Evolutionary conservation across 2,113 vertebrate genomes (phyloP), one percentile per base, ranked within the genome.

Genomic region (Cyanoderma ruficeps): DNA sequence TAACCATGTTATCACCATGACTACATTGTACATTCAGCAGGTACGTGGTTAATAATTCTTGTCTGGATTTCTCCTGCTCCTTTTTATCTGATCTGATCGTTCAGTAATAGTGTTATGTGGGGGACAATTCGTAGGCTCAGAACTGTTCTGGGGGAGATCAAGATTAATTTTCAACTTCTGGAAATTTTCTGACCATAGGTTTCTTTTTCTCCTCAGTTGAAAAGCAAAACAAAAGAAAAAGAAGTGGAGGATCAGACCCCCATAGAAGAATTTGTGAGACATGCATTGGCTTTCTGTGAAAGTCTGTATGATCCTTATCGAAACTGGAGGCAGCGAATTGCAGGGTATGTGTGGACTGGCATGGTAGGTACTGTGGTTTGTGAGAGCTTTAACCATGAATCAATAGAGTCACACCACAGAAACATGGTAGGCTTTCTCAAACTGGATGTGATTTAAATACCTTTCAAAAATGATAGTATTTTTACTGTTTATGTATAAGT

Each of bases 221-320:
- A 99, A 98, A 99, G 99, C 92, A 99, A 98, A 98, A 99, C 99
- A 75, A 99, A 99, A 97, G 99, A 99, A 96, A 99, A 99, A 96
- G 99, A 99, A 98, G 97, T 99, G 98, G 98, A 95, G 11, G 99
- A 99, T 98, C 99, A 99, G 96, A 99, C 98, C 8, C 98, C 98
- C 42, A 98, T 99, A 14, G 99, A 99, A 97, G 99, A 99, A 96
- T 99, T 99, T 98, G 99, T 99, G 63, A 98, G 98, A 52, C 99
- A 99, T 28, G 98, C 99, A 3, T 87, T 99, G 97, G 98, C 98
- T 56, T 99, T 99, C 97, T 99, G 99, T 80, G 99, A 99, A 98
- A 99, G 99, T 97, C 99, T 99, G 37, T 99, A 99, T 0, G 99
- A 99, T 97, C 99, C 99, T 0, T 99, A 99, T 97, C 98, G 98